Base-by-base conservation (phyloP, 2,113 vertebrate species). In the Amazona vittata region DNA sequence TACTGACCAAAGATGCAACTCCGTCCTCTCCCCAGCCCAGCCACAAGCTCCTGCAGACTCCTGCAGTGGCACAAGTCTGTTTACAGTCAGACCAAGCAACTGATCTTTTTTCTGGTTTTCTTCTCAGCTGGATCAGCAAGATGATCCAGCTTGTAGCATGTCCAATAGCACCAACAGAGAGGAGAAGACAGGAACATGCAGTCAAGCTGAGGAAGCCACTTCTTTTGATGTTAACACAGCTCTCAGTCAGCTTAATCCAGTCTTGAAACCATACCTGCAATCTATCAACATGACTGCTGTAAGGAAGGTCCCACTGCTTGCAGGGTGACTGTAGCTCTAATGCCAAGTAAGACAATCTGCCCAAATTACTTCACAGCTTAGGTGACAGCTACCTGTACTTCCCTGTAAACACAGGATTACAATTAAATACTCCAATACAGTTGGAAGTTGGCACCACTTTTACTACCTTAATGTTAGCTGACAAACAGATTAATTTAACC, bases 401-500 rank as follows among this genome's bases (percentile, higher is more conserved):
- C 81, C 57, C 63, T 86, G 55, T 55, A 90, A 90, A 86, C 57
- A 92, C 25, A 28, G 63, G 28, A 67, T 77, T 69, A 83, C 53
- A 70, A 70, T 70, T 26, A 91, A 89, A 88, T 43, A 70, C 68
- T 49, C 49, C 63, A 69, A 64, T 39, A 50, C 26, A 68, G 39
- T 24, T 82, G 39, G 39, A 78, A 90, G n/a, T 7, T 90, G 63
- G 90, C 70, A 83, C n/a, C n/a, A 41, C 13, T 83, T 95, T 39
- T 49, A 69, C 52, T 41, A 33, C n/a, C 77, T 46, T n/a, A 63
- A 43, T 43, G 26, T 50, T 68, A 87, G 60, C 52, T 76, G 81
- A 50, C 89, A 89, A 74, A 70, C 10, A 77, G 62, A 86, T 91
- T 82, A 49, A 57, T 57, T 68, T 71, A 85, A 65, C 14, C 16